Evolutionary conservation across 2,888 invertebrate genomes (phyloP).

Genomic region (Thecocarcelia acutangulata): DNA sequence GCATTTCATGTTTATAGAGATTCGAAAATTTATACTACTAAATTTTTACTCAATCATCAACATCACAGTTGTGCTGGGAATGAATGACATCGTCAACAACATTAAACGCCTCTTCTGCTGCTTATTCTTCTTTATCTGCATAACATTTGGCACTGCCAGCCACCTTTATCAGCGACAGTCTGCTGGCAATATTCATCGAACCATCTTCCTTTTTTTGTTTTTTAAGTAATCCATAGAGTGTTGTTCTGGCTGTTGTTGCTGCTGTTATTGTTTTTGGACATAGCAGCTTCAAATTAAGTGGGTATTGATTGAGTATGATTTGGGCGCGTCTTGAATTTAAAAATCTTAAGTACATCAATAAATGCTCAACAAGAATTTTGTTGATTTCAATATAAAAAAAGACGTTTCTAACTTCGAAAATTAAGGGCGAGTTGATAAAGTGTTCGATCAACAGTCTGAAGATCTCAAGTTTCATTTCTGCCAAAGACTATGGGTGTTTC

Average conservation of each 20-base stretch:
- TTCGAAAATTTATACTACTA: slow-evolving; percentile 34
- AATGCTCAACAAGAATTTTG: neutral
- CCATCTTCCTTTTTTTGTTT: too few species aligned
- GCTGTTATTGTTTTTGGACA: slow-evolving; percentile 25
- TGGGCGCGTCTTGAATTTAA: too few species aligned
- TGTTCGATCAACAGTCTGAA: too few species aligned
- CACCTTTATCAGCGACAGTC: neutral
- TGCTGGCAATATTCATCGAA: neutral
- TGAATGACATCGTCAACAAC: neutral
- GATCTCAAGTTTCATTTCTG: too few species aligned
- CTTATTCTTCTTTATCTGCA: neutral
- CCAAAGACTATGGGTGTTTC: too few species aligned
- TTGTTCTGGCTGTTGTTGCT: neutral
- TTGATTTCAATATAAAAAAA: too few species aligned
- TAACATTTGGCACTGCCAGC: slow-evolving; percentile 2
- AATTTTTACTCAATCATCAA: slow-evolving; percentile 32
- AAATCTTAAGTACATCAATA: too few species aligned
- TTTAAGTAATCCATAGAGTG: neutral
- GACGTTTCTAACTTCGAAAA: too few species aligned
- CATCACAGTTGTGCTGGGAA: neutral
- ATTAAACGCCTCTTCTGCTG: neutral
- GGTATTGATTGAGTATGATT: slow-evolving; percentile 21
- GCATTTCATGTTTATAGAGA: slow-evolving; percentile 41
- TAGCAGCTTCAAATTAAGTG: slow-evolving; percentile 28
- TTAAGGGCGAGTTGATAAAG: too few species aligned